Evolutionary conservation across 2,888 invertebrate genomes (phyloP), one percentile per base, ranked within the genome.

Genomic region (Aphidoletes aphidimyza): DNA sequence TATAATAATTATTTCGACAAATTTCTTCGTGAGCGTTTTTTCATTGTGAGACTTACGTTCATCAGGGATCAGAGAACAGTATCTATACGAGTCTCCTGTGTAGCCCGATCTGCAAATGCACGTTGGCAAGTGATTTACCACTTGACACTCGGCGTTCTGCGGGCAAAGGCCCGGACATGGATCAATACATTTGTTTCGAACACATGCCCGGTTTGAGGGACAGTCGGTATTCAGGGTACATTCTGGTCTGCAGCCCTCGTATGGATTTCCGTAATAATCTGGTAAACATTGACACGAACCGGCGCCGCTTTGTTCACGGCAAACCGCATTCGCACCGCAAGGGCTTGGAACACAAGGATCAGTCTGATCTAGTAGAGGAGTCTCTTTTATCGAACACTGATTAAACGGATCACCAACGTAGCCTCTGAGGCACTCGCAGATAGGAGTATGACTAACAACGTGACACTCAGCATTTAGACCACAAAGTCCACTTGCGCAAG

Each of bases 101-200:
- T 93, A 95, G 84, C 94, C 94, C 85, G 90, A 89, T n/a, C 92
- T 90, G 88, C 96, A 96, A 85, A 91, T 93, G 88, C 95, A 93
- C 78, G 92, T 90, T 85, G 94, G 93, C 87, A 95, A 88, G 89
- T 95, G 94, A 87, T 94, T 94, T 26, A 94, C 91, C 22, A 94
- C 94, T 90, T 93, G 93, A 88, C 95, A 95, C 83, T 93, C 91
- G 30, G 95, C 94, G 87, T 94, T 94, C 86, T 92, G 91, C 6
- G 94, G 95, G 88, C 96, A 96, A 45, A 93, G 93, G 86, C 95
- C 95, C 9, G 94, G 94, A 87, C 95, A 96, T 34, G 95, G 95
- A 90, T 96, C 94, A 87, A 92, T 91, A 88, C 95, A 95, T 90
- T 94, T 94, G 86, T 93, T 93, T 86, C 92, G 92, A 8, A 94